Conservation (phyloP, 2,113 vertebrate species). For the Excalfactoria chinensis region DNA sequence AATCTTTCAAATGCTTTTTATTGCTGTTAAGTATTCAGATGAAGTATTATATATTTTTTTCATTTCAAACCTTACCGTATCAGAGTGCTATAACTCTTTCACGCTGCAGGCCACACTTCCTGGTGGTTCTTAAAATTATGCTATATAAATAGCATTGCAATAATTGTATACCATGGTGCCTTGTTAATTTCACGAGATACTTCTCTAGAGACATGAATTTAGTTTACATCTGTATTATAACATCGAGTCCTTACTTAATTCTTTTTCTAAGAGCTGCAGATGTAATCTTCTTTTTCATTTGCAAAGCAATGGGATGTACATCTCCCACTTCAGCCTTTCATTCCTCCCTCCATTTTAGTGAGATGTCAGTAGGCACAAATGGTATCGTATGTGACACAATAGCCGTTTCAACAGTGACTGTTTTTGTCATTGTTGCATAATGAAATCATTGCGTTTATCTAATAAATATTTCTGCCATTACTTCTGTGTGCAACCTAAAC, state of each 20-base stretch:
- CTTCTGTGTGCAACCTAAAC: not conserved
- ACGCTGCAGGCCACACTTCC: constrained; percentile 41
- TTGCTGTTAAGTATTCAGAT: constrained; percentile 16
- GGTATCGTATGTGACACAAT: not conserved
- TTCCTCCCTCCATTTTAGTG: not conserved
- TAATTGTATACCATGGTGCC: not conserved
- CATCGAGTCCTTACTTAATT: not conserved
- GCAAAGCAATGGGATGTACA: not conserved
- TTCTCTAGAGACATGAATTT: not conserved
- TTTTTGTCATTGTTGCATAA: not conserved
- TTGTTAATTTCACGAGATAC: not conserved
- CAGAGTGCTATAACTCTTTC: constrained; percentile 1
- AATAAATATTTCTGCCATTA: not conserved
- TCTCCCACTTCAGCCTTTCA: constrained; percentile 9
- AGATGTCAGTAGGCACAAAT: not conserved
- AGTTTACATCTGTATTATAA: not conserved
- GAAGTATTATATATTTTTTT: not conserved
- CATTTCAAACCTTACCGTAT: not conserved
- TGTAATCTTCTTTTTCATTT: constrained; percentile 10
- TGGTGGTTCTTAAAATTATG: constrained; percentile 43
- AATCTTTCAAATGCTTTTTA: not conserved
- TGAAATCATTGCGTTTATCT: not conserved
- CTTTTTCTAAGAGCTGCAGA: not conserved
- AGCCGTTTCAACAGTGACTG: not conserved
- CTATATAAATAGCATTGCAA: constrained; percentile 1